These are phyloP conservation scores for Acanthopleura granulata DNA, from an alignment of 2,888 invertebrate genomes.

Conservation along the genomic window DNA sequence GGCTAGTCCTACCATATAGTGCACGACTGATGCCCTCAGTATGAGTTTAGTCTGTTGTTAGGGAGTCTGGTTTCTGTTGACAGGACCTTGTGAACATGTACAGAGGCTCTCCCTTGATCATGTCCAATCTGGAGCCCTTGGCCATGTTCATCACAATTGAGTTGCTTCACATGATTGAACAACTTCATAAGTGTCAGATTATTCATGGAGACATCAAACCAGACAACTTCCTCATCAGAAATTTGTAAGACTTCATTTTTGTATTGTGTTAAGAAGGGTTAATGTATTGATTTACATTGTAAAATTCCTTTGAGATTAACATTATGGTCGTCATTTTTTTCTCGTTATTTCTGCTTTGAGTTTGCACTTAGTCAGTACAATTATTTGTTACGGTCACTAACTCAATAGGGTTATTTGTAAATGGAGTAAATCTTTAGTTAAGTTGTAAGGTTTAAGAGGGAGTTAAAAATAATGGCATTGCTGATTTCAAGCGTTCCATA, in stretches of 20 bases:
- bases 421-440: no score
- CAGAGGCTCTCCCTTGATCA: neutral
- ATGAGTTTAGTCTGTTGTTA: neutral
- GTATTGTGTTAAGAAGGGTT: neutral
- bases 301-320: neutral
- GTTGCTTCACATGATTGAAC: constrained; percentile 85
- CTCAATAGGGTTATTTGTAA: no score
- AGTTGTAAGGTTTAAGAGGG: no score
- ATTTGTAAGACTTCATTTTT: constrained; percentile 68
- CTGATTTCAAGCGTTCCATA: no score
- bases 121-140: constrained; percentile 70
- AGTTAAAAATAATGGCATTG: no score
- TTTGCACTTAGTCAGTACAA: no score
- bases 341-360: no score
- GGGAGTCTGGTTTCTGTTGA: neutral
- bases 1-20: no score
- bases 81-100: constrained; percentile 53
- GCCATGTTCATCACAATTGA: constrained; percentile 85
- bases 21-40: no score
- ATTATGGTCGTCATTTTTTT: neutral
- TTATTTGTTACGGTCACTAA: no score
- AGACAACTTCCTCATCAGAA: constrained; percentile 86
- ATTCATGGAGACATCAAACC: constrained; percentile 97
- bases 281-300: neutral
- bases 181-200: constrained; percentile 87